Base-by-base conservation (phyloP, 2,113 vertebrate genomes). In the Sardina pilchardus region DNA sequence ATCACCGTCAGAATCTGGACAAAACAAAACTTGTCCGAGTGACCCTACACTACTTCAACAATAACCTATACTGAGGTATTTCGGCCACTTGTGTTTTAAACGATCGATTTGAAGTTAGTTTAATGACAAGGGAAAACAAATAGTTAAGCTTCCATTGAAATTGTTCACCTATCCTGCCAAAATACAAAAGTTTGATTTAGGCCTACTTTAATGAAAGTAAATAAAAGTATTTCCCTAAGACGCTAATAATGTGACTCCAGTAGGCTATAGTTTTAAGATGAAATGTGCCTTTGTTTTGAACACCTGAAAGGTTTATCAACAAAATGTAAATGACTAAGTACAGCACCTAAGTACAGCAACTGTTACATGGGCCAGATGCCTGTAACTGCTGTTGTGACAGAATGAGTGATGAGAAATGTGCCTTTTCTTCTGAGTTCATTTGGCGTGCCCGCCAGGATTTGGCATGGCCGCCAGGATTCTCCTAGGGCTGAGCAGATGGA, bases 401-500 rank as follows among this genome's bases (percentile, higher is more conserved):
- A 78, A 36, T 78, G 71, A 78, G 30, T 34, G 16, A 78, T 78
- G 9, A 17, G 26, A 36, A 36, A 78, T 21, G 8, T 71, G 9
- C 9, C n/a, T 71, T 34, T 71, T 71, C 14, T 16, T 36, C 71
- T 34, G 34, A 78, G 71, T 4, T 17, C 26, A 75, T 10, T 42
- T 75, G 30, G 67, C 30, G 39, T 39, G 34, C 34, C 71, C 14
- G 10, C 30, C 30, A 78, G 71, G 26, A 78, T 34, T 78, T 30
- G n/a, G n/a, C n/a, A n/a, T n/a, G n/a, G n/a, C n/a, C n/a, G n/a
- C n/a, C n/a, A n/a, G 71, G 39, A 78, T 39, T 17, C 71, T 36
- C 71, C 71, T 36, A 4, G 21, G 71, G 71, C 71, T 36, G 43
- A 83, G 81, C 88, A 89, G 86, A 89, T 89, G 81, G 86, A 42